These are phyloP conservation scores for Rhabdomys dilectus DNA, from an alignment of 2,113 vertebrate species.

Conservation along the genomic window DNA sequence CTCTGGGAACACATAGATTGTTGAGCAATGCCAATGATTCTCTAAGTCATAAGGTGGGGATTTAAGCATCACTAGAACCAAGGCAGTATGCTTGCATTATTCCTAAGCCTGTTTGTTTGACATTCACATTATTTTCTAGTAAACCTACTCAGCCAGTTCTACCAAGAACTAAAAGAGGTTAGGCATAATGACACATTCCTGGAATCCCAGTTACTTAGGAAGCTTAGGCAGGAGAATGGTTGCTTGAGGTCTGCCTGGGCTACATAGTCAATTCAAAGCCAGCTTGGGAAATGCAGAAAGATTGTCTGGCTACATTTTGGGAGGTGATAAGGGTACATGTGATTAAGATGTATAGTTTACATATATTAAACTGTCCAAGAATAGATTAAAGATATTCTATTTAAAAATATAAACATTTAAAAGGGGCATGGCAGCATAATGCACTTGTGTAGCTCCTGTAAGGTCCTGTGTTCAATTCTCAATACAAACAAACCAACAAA, in stretches of 20 bases:
- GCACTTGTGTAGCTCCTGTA: too few species aligned
- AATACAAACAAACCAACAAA: neutral
- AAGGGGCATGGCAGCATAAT: neutral
- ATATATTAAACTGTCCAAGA: neutral
- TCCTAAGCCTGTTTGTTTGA: slow-evolving; percentile 23
- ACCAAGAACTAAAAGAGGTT: neutral
- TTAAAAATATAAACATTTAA: neutral
- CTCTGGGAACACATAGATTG: neutral
- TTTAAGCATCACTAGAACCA: neutral
- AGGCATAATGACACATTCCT: neutral
- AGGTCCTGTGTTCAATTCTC: neutral
- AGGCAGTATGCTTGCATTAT: neutral
- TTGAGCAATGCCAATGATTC: neutral
- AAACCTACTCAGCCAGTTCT: slow-evolving; percentile 45
- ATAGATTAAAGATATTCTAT: neutral
- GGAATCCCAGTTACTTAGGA: neutral
- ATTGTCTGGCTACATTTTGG: neutral
- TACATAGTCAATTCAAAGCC: too few species aligned
- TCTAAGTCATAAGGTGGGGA: neutral
- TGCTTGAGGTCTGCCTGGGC: neutral
- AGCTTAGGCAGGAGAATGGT: neutral
- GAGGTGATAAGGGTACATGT: too few species aligned
- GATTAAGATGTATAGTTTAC: neutral
- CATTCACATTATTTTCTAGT: neutral
- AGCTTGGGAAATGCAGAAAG: neutral